Base-by-base conservation (phyloP, 2,113 vertebrate genomes). In the Reinhardtius hippoglossoides region DNA sequence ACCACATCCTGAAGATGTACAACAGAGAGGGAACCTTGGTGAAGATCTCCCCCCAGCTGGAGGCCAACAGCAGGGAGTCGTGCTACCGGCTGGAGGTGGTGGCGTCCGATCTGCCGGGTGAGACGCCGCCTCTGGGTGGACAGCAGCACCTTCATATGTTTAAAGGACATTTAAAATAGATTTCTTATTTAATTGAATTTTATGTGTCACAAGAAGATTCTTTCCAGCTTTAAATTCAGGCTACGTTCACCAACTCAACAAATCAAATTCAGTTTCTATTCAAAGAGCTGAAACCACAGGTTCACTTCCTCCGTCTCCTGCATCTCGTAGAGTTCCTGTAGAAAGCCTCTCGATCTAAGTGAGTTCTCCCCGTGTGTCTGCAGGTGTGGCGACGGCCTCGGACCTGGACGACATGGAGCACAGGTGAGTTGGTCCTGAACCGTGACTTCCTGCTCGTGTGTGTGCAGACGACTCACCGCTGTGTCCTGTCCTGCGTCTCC, bases 1-100 rank as follows among this genome's bases (percentile, higher is more conserved):
- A 91, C 37, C 88, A 92, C 88, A 89, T 93, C 79, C 76, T 94
- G 75, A 94, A 92, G 85, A 63, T 93, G 86, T 94, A 92, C 82
- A 85, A 75, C 69, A 15, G 21, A 0, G 80, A 66, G 20, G 90
- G 93, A 56, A 46, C 69, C 58, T 31, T 91, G 80, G 71, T 94
- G 67, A 92, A 93, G 58, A 92, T 92, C 81, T 92, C 87, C 4
- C 89, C 91, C 1, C 63, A 14, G n/a, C 78, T 94, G 78, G 78
- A 91, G 26, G 55, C 86, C 73, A 92, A 94, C 85, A 78, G 20
- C 60, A 6, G 26, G 9, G 84, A 90, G 26, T 73, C 83, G 0
- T 71, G 40, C 68, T 93, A 92, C 87, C 71, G 79, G 0, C 87
- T 94, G 77, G 89, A 93, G 67, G 90, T 89, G 83, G 91, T 91